phyloP scores from a whole-genome alignment of 2,113 vertebrate genomes.

The Mormyrus iriodes region DNA sequence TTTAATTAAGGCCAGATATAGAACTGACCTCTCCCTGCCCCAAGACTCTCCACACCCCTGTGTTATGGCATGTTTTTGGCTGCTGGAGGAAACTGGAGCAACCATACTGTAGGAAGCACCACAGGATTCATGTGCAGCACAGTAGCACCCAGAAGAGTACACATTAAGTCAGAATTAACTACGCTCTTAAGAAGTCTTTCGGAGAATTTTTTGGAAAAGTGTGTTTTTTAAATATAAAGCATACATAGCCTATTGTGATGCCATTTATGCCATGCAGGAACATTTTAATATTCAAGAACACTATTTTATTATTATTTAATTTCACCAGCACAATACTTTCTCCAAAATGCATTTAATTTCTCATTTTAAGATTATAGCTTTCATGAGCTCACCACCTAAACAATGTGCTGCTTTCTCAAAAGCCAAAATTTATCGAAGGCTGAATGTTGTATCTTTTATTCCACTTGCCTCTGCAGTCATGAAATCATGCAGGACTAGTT shows the following conservation, averaged over 20 bases:
- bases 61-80: neutral
- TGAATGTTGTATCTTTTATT: no score
- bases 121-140: neutral
- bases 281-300: neutral
- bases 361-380: neutral
- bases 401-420: no score
- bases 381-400: neutral
- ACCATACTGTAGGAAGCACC: neutral
- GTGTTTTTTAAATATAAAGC: neutral
- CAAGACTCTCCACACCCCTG: neutral
- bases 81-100: neutral
- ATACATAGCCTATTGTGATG: neutral
- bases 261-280: neutral
- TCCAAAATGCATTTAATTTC: neutral
- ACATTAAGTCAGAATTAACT: neutral
- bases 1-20: neutral
- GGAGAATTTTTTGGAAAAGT: neutral
- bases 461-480: no score
- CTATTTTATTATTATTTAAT: neutral
- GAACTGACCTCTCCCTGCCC: neutral
- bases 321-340: neutral
- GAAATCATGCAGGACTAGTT: no score
- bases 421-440: no score
- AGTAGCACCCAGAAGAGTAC: neutral
- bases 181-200: neutral